phyloP scores from a whole-genome alignment of 1,140 invertebrate genomes.

The Drosophila repleta region DNA sequence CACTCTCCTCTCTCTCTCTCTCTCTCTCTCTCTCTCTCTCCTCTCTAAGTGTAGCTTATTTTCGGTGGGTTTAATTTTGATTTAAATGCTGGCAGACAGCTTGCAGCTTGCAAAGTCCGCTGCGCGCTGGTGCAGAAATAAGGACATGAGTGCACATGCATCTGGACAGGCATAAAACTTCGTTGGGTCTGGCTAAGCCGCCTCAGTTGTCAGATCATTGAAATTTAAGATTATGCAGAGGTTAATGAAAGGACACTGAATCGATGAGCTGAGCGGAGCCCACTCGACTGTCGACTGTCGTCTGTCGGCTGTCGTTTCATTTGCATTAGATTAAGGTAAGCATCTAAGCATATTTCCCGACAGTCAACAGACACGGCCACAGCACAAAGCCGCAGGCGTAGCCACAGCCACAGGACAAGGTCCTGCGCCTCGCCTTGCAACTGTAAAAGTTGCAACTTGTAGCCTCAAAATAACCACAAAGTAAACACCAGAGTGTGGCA shows the following conservation, averaged over 20 bases:
- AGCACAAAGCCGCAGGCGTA: background rate
- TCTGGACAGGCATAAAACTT: slow-evolving; percentile 55
- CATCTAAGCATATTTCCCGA: slow-evolving; percentile 37
- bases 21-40: background rate
- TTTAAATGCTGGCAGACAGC: slow-evolving; percentile 76
- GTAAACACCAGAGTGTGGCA: slow-evolving; percentile 73
- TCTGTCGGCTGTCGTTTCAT: slow-evolving; percentile 58
- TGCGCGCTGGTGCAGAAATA: slow-evolving; percentile 67
- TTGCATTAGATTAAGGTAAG: slow-evolving; percentile 74
- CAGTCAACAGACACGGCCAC: slow-evolving; percentile 20
- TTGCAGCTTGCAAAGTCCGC: slow-evolving; percentile 61
- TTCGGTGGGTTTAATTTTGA: slow-evolving; percentile 77
- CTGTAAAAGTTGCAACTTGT: slow-evolving; percentile 79
- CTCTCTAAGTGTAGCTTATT: slow-evolving; percentile 53
- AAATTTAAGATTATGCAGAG: slow-evolving; percentile 66
- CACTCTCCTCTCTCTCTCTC: background rate
- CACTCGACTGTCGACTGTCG: slow-evolving; percentile 21
- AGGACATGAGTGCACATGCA: slow-evolving; percentile 45
- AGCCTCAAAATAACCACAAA: slow-evolving; percentile 82
- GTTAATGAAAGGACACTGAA: slow-evolving; percentile 61
- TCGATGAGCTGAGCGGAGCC: background rate
- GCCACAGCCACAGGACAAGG: slow-evolving; percentile 10
- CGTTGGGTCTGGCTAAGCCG: background rate
- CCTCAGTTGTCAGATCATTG: slow-evolving; percentile 32
- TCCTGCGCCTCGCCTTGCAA: slow-evolving; percentile 43